Percentiles rank a stretch among this genome's conserved stretches.
phyloP scores from a whole-genome alignment of 2,797 vertebrate genomes.

The Jordanella pulchra region DNA sequence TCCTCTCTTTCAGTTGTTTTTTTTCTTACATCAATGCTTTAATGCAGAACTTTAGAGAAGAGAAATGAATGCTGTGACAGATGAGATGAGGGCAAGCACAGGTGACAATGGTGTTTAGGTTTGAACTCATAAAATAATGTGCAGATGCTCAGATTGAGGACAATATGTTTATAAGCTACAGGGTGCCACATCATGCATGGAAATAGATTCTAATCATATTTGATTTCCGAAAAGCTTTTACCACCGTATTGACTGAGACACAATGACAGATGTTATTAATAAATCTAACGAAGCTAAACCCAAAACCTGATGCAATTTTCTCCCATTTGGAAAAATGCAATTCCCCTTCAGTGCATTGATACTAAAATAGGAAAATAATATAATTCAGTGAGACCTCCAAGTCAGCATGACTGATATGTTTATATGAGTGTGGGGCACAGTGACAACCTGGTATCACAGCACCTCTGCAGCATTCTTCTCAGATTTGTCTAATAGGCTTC shows the following conservation, averaged over 20 bases:
- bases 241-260: slow-evolving; percentile 55
- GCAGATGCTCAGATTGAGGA: slow-evolving; percentile 49
- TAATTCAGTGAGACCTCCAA: slow-evolving; percentile 69
- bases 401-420: slow-evolving; percentile 85
- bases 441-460: slow-evolving; percentile 77
- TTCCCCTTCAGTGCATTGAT: slow-evolving; percentile 34
- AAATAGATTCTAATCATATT: slow-evolving; percentile 65
- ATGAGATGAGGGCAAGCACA: slow-evolving; percentile 64
- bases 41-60: slow-evolving; percentile 62
- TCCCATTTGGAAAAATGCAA: slow-evolving; percentile 54
- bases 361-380: slow-evolving; percentile 69
- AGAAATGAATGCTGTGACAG: slow-evolving; percentile 67
- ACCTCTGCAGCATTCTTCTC: slow-evolving; percentile 73
- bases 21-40: slow-evolving; percentile 48
- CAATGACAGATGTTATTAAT: slow-evolving; percentile 77
- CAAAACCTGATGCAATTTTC: slow-evolving; percentile 75
- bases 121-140: slow-evolving; percentile 65
- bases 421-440: slow-evolving; percentile 73
- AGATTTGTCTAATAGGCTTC: slow-evolving; percentile 84
- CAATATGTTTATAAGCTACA: slow-evolving; percentile 53
- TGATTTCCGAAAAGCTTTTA: slow-evolving; percentile 58
- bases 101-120: slow-evolving; percentile 73
- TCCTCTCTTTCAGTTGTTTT: slow-evolving; percentile 49
- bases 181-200: slow-evolving; percentile 43
- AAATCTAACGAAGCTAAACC: slow-evolving; percentile 75